phyloP scores from a whole-genome alignment of 2,888 invertebrate species.

The Listrodromus nycthemerus region DNA sequence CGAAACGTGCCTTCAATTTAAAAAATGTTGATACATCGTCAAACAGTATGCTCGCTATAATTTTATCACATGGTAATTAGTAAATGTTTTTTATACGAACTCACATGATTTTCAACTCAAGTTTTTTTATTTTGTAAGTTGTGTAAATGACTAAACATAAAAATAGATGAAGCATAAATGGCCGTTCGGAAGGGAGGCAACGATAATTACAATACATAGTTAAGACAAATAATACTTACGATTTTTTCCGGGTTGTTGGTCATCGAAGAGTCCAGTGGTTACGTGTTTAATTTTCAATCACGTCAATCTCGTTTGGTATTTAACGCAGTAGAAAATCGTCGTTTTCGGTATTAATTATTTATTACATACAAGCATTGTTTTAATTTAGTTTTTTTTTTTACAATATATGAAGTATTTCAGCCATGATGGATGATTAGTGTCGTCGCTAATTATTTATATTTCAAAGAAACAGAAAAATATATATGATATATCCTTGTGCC shows the following conservation, averaged over 20 bases:
- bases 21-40: not conserved
- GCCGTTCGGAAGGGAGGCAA: too few relatives aligned
- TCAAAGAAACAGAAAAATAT: slow-evolving; percentile 27
- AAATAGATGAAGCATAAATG: too few relatives aligned
- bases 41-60: not conserved
- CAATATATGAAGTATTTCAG: slow-evolving; percentile 74
- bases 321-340: not conserved
- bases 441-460: slow-evolving; percentile 62
- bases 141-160: too few relatives aligned
- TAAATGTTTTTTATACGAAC: too few relatives aligned
- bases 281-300: not conserved
- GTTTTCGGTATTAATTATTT: slow-evolving; percentile 72
- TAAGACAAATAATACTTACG: not conserved
- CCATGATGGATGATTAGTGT: slow-evolving; percentile 70
- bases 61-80: too few relatives aligned
- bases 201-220: not conserved
- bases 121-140: too few relatives aligned
- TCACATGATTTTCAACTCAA: too few relatives aligned
- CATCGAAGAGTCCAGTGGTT: not conserved
- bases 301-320: not conserved
- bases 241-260: not conserved
- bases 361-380: slow-evolving; percentile 74
- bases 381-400: slow-evolving; percentile 61
- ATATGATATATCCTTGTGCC: slow-evolving; percentile 39
- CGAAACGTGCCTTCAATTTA: not conserved